phyloP scores from a whole-genome alignment of 1,140 invertebrate species.

The Potamilus streckersoni region DNA sequence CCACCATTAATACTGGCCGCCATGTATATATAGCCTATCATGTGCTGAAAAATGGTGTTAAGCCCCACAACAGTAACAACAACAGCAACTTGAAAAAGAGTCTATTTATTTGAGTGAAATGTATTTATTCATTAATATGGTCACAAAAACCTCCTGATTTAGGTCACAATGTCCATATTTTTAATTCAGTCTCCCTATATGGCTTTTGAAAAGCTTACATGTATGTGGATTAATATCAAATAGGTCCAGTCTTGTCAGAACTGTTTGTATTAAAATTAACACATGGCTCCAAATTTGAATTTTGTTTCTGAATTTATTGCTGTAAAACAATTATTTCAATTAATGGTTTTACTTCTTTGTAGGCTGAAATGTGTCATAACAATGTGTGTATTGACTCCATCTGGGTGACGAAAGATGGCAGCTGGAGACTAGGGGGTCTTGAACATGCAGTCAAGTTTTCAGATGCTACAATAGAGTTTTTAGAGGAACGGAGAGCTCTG shows the following conservation, averaged over 20 bases:
- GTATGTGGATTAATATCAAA: background rate
- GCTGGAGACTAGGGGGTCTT: conserved; percentile 85
- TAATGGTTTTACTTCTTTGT: conserved; percentile 58
- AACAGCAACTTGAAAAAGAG: too few relatives aligned
- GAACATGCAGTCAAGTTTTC: conserved; percentile 79
- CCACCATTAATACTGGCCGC: too few relatives aligned
- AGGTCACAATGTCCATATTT: too few relatives aligned
- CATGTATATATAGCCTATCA: too few relatives aligned
- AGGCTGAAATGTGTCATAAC: conserved; percentile 80
- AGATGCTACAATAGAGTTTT: conserved; percentile 76
- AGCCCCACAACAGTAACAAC: too few relatives aligned
- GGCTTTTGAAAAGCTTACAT: background rate
- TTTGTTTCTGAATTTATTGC: too few relatives aligned
- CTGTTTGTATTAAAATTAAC: background rate
- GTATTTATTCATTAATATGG: too few relatives aligned
- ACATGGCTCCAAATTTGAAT: too few relatives aligned
- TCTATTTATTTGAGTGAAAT: too few relatives aligned
- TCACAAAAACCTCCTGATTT: too few relatives aligned
- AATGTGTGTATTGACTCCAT: conserved; percentile 84
- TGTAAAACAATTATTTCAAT: background rate
- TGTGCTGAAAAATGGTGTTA: too few relatives aligned
- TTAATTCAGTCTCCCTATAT: background rate
- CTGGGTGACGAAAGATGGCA: conserved; percentile 83
- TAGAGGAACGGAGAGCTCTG: conserved; percentile 77
- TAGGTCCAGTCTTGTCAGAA: background rate